Conservation (phyloP, 2,888 invertebrate genomes). For the Margaritifera margaritifera region DNA sequence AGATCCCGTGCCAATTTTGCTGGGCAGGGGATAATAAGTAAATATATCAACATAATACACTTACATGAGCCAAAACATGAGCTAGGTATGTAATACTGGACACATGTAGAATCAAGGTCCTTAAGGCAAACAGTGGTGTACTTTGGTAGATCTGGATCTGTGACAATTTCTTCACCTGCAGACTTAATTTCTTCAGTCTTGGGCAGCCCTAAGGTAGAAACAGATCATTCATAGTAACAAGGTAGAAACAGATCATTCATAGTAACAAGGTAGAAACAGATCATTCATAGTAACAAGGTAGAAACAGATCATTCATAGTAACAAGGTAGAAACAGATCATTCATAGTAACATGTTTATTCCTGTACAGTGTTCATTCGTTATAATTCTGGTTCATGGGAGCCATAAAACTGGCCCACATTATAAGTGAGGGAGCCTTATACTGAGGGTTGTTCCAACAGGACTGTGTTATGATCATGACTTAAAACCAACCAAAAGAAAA, state of each 20-base stretch:
- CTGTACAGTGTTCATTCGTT: no score
- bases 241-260: no score
- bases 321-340: no score
- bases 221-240: not conserved
- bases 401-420: no score
- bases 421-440: no score
- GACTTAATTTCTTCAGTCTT: conserved; percentile 20
- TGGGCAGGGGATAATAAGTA: no score
- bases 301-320: conserved; percentile 4
- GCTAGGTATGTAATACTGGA: conserved; percentile 28
- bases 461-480: no score
- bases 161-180: conserved; percentile 36
- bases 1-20: no score
- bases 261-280: conserved; percentile 8
- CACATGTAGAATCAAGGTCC: conserved; percentile 24
- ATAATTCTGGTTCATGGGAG: no score
- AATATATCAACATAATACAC: conserved; percentile 1
- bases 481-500: no score
- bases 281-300: conserved; percentile 1
- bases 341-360: not conserved
- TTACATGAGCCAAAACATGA: conserved; percentile 33
- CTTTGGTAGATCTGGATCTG: conserved; percentile 44
- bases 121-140: conserved; percentile 34
- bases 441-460: no score
- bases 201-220: conserved; percentile 38